These are phyloP conservation scores for Clarias fuscus DNA, from an alignment of 2,797 vertebrate genomes.

Conservation along the genomic window DNA sequence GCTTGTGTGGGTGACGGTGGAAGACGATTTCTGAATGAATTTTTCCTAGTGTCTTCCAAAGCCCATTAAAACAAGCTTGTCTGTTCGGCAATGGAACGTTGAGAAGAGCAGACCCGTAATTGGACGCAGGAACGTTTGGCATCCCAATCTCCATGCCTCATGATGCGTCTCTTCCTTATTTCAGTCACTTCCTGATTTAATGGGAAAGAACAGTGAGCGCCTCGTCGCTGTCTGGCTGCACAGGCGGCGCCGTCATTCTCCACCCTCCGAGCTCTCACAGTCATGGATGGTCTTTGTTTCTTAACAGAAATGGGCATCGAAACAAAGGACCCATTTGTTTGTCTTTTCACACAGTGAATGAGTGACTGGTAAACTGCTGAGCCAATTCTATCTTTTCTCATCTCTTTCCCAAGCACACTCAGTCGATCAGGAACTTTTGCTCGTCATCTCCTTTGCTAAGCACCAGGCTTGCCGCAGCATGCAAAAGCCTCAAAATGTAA, in stretches of 20 bases:
- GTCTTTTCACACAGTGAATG: constrained; percentile 47
- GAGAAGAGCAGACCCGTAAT: constrained; percentile 27
- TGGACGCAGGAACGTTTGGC: constrained; percentile 7
- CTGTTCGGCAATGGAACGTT: not conserved
- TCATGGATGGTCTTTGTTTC: not conserved
- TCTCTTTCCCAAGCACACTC: not conserved
- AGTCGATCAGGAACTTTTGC: constrained; percentile 51
- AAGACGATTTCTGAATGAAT: constrained; percentile 21
- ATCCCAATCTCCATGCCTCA: constrained; percentile 11
- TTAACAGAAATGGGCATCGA: not conserved
- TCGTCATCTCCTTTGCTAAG: constrained; percentile 45
- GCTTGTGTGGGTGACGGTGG: constrained; percentile 15
- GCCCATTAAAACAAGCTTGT: constrained; percentile 21
- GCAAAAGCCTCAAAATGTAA: constrained; percentile 50
- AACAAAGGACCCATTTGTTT: constrained; percentile 5
- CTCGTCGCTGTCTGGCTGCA: constrained; percentile 38
- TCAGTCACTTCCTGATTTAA: constrained; percentile 34
- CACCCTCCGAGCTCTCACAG: not conserved
- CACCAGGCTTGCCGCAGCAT: constrained; percentile 40
- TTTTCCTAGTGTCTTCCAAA: constrained; percentile 29
- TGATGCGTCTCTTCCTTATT: constrained; percentile 11
- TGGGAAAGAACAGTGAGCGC: constrained; percentile 36
- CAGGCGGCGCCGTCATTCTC: constrained; percentile 50
- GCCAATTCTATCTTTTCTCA: constrained; percentile 38
- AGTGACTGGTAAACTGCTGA: constrained; percentile 39